Conservation (phyloP, 2,888 invertebrate genomes). For the Harpalus rufipes region DNA sequence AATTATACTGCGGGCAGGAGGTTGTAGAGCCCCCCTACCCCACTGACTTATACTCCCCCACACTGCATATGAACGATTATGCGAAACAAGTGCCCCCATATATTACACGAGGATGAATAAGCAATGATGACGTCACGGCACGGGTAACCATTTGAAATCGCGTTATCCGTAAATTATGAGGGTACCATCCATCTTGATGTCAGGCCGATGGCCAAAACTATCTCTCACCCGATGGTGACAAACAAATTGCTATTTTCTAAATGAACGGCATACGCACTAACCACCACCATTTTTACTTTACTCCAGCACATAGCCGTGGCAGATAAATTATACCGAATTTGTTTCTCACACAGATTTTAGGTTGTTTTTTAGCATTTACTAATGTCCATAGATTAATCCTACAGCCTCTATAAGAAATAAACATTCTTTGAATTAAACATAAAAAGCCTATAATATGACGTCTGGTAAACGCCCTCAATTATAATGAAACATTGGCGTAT, state of each 20-base stretch:
- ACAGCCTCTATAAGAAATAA: neutral
- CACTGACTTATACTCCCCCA: neutral
- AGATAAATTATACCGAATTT: conserved; percentile 2
- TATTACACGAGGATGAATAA: conserved; percentile 63
- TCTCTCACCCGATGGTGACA: conserved; percentile 54
- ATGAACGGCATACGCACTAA: conserved; percentile 17
- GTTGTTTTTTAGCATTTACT: neutral
- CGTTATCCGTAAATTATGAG: conserved; percentile 62
- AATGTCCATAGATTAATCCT: neutral
- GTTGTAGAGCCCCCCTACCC: too few species aligned
- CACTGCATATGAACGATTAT: conserved; percentile 59
- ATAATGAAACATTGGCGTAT: too few species aligned
- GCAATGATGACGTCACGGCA: conserved; percentile 63
- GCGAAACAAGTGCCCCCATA: conserved; percentile 61
- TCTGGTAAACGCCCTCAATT: too few species aligned
- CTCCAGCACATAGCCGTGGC: neutral
- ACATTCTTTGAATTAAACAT: too few species aligned
- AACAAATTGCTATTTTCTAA: conserved; percentile 61
- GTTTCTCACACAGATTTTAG: neutral
- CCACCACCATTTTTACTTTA: conserved; percentile 7
- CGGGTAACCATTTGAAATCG: conserved; percentile 59
- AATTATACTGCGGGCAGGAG: conserved; percentile 39
- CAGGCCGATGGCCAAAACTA: conserved; percentile 56
- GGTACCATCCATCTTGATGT: conserved; percentile 60
- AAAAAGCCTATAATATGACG: too few species aligned